These are phyloP conservation scores for Macheiramphus alcinus DNA, from an alignment of 2,113 vertebrate species.

Conservation along the genomic window DNA sequence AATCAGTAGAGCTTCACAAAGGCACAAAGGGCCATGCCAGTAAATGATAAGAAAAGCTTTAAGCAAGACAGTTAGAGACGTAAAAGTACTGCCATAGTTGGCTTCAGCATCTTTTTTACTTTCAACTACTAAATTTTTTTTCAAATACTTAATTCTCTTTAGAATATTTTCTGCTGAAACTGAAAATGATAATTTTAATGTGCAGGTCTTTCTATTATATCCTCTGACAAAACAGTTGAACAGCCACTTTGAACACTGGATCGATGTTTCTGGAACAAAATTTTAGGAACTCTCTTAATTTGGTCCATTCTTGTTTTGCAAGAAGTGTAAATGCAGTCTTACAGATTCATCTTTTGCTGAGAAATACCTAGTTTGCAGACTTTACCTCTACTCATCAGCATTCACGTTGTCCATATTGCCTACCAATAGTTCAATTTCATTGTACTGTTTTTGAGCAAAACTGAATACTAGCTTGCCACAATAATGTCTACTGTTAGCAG, in stretches of 20 bases:
- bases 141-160: not conserved
- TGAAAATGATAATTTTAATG: not conserved
- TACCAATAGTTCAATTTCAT: not conserved
- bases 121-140: not conserved
- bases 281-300: not conserved
- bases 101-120: not conserved
- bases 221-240: not conserved
- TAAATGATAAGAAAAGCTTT: not conserved
- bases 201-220: not conserved
- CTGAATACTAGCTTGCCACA: not conserved
- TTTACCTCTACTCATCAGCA: not conserved
- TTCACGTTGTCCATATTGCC: not conserved
- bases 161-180: not conserved
- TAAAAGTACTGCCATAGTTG: not conserved
- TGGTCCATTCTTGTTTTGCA: not conserved
- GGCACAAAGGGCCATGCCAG: not conserved
- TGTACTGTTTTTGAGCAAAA: not conserved
- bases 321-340: not conserved
- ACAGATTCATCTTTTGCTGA: not conserved
- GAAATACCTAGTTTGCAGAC: not conserved
- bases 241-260: not conserved
- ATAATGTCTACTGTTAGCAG: not conserved
- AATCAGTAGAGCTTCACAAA: not conserved
- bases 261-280: not conserved
- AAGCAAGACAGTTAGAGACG: not conserved